Evolutionary conservation across 2,888 invertebrate genomes (phyloP).

Genomic region (Rhorus exstirpatorius): DNA sequence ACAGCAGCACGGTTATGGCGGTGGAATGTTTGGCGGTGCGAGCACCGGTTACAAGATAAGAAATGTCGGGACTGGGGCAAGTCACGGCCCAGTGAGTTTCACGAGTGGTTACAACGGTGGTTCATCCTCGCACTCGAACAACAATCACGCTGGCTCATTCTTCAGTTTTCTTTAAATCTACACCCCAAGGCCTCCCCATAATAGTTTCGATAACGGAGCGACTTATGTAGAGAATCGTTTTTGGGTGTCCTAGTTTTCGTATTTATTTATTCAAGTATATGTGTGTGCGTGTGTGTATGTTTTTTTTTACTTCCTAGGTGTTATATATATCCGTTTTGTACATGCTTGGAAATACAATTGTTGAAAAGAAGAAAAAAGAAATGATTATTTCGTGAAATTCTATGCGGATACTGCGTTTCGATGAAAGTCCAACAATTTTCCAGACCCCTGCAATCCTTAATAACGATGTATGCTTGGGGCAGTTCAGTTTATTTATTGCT

Average conservation of each 20-base stretch:
- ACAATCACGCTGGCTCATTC: slow-evolving; percentile 65
- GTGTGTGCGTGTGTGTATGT: slow-evolving; percentile 43
- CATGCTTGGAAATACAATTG: slow-evolving; percentile 70
- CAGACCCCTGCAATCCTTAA: too few relatives aligned
- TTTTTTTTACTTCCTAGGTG: slow-evolving; percentile 17
- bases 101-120: slow-evolving; percentile 72
- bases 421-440: too few relatives aligned
- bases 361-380: slow-evolving; percentile 19
- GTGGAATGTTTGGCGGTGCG: slow-evolving; percentile 63
- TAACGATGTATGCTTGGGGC: too few relatives aligned
- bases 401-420: too few relatives aligned
- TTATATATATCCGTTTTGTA: slow-evolving; percentile 55
- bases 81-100: slow-evolving; percentile 72
- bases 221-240: too few relatives aligned
- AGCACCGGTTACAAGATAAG: slow-evolving; percentile 76
- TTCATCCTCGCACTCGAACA: slow-evolving; percentile 67
- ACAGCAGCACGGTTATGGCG: slow-evolving; percentile 58
- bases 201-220: too few relatives aligned
- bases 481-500: too few relatives aligned
- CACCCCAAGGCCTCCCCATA: slow-evolving; percentile 4
- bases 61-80: slow-evolving; percentile 71
- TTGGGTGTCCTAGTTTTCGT: slow-evolving; percentile 28
- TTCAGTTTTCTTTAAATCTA: slow-evolving; percentile 67
- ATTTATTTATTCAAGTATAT: slow-evolving; percentile 50
- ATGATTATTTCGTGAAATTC: too few relatives aligned